Base-by-base conservation (phyloP, 2,113 vertebrate species). In the Cyanistes caeruleus region DNA sequence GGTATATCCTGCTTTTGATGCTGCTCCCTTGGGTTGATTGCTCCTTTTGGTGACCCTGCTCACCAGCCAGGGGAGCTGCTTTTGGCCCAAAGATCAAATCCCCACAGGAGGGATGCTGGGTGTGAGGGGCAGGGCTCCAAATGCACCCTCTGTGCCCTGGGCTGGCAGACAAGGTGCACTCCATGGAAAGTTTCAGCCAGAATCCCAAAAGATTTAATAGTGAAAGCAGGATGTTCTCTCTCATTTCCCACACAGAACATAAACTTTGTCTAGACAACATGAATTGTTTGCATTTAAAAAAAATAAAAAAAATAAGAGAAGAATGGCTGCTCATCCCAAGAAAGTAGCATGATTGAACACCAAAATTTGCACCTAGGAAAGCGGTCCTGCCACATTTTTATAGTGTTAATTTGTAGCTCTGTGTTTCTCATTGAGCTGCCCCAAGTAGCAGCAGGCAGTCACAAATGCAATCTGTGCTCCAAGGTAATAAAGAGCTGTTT, bases 101-200 rank as follows among this genome's bases (percentile, higher is more conserved):
- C 19, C 18, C 22, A 11, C 10, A 2, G 35, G 13, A 68, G 25
- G 27, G 52, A 30, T 11, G 70, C n/a, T 53, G 20, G 28, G 6
- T 5, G 7, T 37, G 25, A 51, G 22, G 52, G 18, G 31, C 28
- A 8, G 24, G 31, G 7, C 35, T 31, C 35, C 24, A 8, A n/a
- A 13, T 1, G 0, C 11, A 21, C 20, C 41, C 16, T 44, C 33
- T 72, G 20, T 7, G 21, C 27, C 53, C 52, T 2, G 11, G 48
- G 20, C 21, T 68, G 35, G 39, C 33, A 35, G 12, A 55, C 1
- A 10, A 56, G 55, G 48, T 37, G 17, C 39, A 15, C 20, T 44
- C 2, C 1, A 13, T 3, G 4, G n/a, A 39, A 6, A 22, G 10
- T 63, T 86, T 67, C 7, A 3, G 1, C 37, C 33, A 41, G 43